Conservation (phyloP, 2,888 invertebrate genomes). For the Cheiracanthium punctorium region DNA sequence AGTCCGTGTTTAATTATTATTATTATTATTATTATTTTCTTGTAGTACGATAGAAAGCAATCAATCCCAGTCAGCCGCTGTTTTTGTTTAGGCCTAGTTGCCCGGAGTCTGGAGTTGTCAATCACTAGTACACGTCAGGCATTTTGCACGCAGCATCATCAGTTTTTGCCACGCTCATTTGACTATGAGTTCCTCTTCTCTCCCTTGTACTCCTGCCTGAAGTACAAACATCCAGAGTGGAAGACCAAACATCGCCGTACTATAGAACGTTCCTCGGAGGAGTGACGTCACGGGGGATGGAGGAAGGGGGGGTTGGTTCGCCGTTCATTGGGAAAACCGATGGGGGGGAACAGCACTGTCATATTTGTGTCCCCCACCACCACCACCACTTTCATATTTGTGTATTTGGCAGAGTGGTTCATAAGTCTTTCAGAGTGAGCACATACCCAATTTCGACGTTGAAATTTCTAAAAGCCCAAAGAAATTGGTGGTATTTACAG, state of each 20-base stretch:
- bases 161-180: no score
- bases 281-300: conserved; percentile 55
- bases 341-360: neutral
- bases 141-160: no score
- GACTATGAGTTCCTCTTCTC: neutral
- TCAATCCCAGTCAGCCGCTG: no score
- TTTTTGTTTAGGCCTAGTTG: no score
- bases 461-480: no score
- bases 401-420: neutral
- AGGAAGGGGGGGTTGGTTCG: conserved; percentile 26
- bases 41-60: no score
- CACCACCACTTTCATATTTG: neutral
- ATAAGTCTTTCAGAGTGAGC: conserved; percentile 18
- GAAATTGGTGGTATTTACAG: no score
- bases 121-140: no score
- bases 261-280: conserved; percentile 31
- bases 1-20: no score
- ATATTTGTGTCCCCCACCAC: conserved; percentile 20
- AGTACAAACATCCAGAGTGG: conserved; percentile 28
- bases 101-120: no score
- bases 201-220: neutral
- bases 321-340: conserved; percentile 24
- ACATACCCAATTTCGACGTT: no score
- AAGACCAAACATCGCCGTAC: conserved; percentile 37
- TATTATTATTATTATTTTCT: no score